Evolutionary conservation across 2,888 invertebrate genomes (phyloP), one percentile per base, ranked within the genome.

Genomic region (Limnephilus lunatus): DNA sequence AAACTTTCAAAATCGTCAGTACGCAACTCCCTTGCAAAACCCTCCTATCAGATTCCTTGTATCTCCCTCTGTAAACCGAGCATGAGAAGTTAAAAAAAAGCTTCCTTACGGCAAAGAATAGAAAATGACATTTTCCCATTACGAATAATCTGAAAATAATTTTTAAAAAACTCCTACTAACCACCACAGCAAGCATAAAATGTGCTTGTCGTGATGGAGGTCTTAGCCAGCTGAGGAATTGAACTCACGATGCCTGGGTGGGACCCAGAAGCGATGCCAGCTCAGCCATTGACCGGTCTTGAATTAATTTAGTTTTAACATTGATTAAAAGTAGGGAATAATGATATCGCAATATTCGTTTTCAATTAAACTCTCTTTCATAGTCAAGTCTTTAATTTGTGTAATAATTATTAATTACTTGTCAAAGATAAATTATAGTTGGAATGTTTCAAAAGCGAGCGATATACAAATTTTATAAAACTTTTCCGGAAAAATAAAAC

Each of bases 361-460:
- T 68, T 68, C 12, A 44, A 11, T 68, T 19, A 25, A 5, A 25
- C 0, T 68, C 25, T 68, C 53, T 68, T 68, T 19, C 53, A 25
- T 68, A 7, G 19, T 5, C 19, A 19, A 68, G 5, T 7, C 53
- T 68, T 68, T 68, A 1, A 19, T 68, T 68, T 68, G 53, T 68
- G 19, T 68, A 48, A 48, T 48, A 48, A 14, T 48, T 25, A 68
- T 68, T 68, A 68, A 68, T 68, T 68, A 25, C 25, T 68, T 83
- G 30, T 83, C 83, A 32, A 31, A 83, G 9, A 48, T 30, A 48
- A 48, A 48, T 48, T 11, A 86, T 30, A n/a, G 86, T 86, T 86
- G 86, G 48, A 86, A 86, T 86, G 86, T 86, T 86, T 30, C 25
- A 86, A 86, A 48, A 30, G 44, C n/a, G 39, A 39, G 48, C 44